Base-by-base conservation (phyloP, 2,888 invertebrate genomes). In the Vesta saturnalis region DNA sequence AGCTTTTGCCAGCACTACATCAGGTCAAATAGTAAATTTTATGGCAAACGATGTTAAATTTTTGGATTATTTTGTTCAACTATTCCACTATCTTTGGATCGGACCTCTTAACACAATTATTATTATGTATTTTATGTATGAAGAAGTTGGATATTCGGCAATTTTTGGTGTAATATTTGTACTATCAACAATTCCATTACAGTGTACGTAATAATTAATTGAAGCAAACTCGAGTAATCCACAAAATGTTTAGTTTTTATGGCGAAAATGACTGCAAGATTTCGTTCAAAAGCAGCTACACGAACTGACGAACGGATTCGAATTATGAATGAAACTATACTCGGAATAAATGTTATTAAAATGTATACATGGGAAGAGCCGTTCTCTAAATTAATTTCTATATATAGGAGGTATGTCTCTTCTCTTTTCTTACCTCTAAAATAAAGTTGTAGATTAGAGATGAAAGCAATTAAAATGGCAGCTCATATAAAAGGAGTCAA, bases 21-120 rank as follows among this genome's bases (percentile, higher is more conserved):
- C 87, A 30, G 91, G 91, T 1, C 91, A 91, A 81, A 87, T 91
- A 69, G 95, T 97, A 23, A 97, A 97, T 82, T 88, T 98, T n/a
- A 86, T 99, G 66, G 96, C 97, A 0, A 99, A 97, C 80, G 98
- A 99, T 83, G 95, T 98, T 72, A 94, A 94, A 77, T 89, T 95
- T 67, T 95, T 96, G 83, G 96, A 96, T 82, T 88, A 93, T 83
- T 91, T 92, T 6, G 87, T 92, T 16, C 85, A 94, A 60, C 94
- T 94, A 80, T 84, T 94, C 16, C 93, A 95, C 81, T 95, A 94
- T 78, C 83, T 96, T 3, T 92, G 95, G 88, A 86, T 95, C 18
- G 94, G 93, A 0, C 96, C 96, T 0, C 80, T 95, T 0, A 92
- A 95, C 82, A 91, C 93, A 15, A 79, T 90, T 0, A 87, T 93